Evolutionary conservation across 2,888 invertebrate genomes (phyloP), one percentile per base, ranked within the genome.

Genomic region (Eristalis tenax): DNA sequence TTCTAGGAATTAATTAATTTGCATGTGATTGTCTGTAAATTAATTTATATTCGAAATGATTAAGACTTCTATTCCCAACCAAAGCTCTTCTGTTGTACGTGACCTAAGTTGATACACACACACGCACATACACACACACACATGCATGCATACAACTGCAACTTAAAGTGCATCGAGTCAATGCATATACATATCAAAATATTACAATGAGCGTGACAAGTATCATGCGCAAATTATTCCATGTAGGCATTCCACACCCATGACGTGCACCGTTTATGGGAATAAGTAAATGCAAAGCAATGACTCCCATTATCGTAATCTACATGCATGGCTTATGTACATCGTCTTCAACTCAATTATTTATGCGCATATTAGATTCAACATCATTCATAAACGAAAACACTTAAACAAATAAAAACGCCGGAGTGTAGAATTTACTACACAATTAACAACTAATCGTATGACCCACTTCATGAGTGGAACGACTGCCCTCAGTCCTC

Each of bases 121-220:
- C 8, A 6, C 8, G 1, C 32, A 10, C 43, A 15, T 18, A n/a
- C n/a, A 6, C 43, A 43, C 43, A 15, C 5, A 13, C 4, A n/a
- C 43, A 43, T 13, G n/a, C 43, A 50, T 18, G 50, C 50, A 50
- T 8, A 50, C 18, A 32, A 11, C n/a, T 13, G 23, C 64, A 15
- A 5, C 11, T 38, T 23, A 57, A 26, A 61, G 40, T 71, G 61
- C 71, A 61, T 40, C 11, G n/a, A 59, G 28, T 61, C 57, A 6
- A 6, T 59, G 59, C 40, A 59, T 6, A 26, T n/a, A n/a, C 1
- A 40, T 26, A 40, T 1, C n/a, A 1, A 32, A 32, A 22, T 35
- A 57, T 23, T 63, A 59, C 40, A 43, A 18, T 40, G 18, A 61
- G 28, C 28, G 35, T 43, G 61, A 71, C 40, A 71, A 61, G 38